Base-by-base conservation (phyloP, 2,113 vertebrate species). In the Hemiprocne comata region DNA sequence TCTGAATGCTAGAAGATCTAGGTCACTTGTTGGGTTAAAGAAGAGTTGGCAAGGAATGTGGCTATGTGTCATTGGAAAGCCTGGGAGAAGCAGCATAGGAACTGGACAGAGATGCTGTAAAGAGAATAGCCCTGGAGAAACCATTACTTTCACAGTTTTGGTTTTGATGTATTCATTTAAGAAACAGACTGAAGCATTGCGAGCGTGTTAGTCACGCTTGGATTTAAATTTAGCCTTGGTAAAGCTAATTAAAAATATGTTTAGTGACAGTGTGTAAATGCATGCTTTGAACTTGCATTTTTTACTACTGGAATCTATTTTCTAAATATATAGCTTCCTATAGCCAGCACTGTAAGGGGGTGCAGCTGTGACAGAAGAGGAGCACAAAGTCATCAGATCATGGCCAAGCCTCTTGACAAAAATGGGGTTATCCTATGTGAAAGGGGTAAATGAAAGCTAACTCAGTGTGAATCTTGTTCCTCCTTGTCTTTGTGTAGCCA, bases 181-280 rank as follows among this genome's bases (percentile, higher is more conserved):
- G 85, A 79, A 94, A 90, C 64, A 92, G 91, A 73, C 94, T 86
- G 67, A 72, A 64, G 85, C 90, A 67, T 92, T 96, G 73, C 26
- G 4, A 86, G 62, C 38, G 1, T 20, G 36, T 97, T 96, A 89
- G 75, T 93, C 91, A 94, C 4, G 9, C 72, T 74, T 93, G 51
- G 94, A 93, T 96, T 97, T 97, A 94, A 93, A 96, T 92, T 94
- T 97, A 96, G 93, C 79, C 87, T 97, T 85, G 80, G 75, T 85
- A 93, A 89, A 97, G 78, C 86, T 95, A 94, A 90, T 97, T 97
- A 90, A 96, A 96, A 96, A 94, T 95, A 28, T 23, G 74, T 81
- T 95, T 73, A 87, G 34, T 84, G 94, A 51, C 75, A 83, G 75
- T 61, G 70, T 91, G 40, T 88, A 95, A 85, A 89, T 85, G 66